These are phyloP conservation scores for Anastrepha ludens DNA, from an alignment of 1,140 invertebrate species.

Conservation along the genomic window DNA sequence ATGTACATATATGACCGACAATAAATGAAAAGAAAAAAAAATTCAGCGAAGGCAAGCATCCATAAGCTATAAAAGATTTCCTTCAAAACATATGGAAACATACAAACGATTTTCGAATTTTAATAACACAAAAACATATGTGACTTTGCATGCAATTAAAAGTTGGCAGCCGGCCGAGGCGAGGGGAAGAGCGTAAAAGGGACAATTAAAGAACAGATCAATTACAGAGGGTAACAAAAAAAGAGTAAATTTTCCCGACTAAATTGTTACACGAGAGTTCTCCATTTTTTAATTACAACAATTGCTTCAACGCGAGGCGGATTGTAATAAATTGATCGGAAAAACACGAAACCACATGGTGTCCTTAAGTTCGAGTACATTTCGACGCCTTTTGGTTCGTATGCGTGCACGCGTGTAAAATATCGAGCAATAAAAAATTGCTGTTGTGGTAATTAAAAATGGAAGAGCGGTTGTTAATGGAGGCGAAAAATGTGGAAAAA, in stretches of 20 bases:
- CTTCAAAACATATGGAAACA: not conserved
- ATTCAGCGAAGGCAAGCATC: not conserved
- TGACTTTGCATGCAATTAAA: not conserved
- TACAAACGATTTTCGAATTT: not conserved
- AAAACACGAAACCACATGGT: constrained; percentile 35
- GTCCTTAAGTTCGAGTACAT: not conserved
- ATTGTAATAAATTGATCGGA: not conserved
- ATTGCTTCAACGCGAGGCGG: not conserved
- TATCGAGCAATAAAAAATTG: not conserved
- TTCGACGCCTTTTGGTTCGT: too few species aligned
- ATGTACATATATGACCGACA: not conserved
- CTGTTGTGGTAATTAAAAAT: not conserved
- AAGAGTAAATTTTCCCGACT: not conserved
- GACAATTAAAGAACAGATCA: not conserved
- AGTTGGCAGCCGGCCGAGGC: not conserved
- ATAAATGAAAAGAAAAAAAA: constrained; percentile 25
- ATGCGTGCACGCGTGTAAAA: not conserved
- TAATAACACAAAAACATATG: not conserved
- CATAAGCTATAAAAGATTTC: not conserved
- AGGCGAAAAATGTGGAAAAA: not conserved
- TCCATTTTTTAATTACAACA: not conserved
- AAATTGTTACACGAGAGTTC: not conserved
- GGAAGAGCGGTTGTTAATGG: not conserved
- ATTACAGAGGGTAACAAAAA: not conserved
- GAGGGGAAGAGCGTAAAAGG: not conserved